A percentile compares a stretch with the other conserved stretches of the same genome.
phyloP scores from a whole-genome alignment of 2,888 invertebrate species.

The Alloscopus bannaensis region DNA sequence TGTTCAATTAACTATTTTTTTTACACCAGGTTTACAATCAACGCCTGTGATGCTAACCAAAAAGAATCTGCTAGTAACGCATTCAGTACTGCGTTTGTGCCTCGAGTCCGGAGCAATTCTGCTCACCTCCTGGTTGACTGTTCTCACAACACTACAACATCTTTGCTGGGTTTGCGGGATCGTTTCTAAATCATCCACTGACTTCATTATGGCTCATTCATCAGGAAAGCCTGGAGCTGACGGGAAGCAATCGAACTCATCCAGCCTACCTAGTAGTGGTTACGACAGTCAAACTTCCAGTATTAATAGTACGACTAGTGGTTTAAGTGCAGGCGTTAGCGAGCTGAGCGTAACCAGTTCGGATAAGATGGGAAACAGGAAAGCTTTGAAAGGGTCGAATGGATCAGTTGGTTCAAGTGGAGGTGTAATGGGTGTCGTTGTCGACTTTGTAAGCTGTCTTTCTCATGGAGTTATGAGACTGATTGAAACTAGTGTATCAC shows the following conservation, averaged over 20 bases:
- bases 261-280: conserved; percentile 49
- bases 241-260: conserved; percentile 51
- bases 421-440: conserved; percentile 72
- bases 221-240: conserved; percentile 48
- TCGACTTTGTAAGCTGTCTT: conserved; percentile 72
- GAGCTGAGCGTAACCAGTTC: conserved; percentile 50
- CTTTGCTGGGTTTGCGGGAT: conserved; percentile 73
- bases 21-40: conserved; percentile 65
- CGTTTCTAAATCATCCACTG: conserved; percentile 70
- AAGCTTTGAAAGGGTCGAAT: conserved; percentile 65
- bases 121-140: conserved; percentile 96
- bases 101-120: conserved; percentile 94
- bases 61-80: conserved; percentile 97
- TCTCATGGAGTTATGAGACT: conserved; percentile 84
- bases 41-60: conserved; percentile 96
- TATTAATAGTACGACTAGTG: conserved; percentile 49
- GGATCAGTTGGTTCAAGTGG: conserved; percentile 68
- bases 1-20: conserved; percentile 2
- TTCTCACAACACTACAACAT: conserved; percentile 94
- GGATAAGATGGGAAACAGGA: conserved; percentile 47
- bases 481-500: conserved; percentile 94
- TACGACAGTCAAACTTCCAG: conserved; percentile 56
- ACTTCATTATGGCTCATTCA: conserved; percentile 67
- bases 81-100: conserved; percentile 90
- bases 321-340: conserved; percentile 47